Evolutionary conservation across 2,797 vertebrate genomes (phyloP).

Genomic region (Glyptemys insculpta): DNA sequence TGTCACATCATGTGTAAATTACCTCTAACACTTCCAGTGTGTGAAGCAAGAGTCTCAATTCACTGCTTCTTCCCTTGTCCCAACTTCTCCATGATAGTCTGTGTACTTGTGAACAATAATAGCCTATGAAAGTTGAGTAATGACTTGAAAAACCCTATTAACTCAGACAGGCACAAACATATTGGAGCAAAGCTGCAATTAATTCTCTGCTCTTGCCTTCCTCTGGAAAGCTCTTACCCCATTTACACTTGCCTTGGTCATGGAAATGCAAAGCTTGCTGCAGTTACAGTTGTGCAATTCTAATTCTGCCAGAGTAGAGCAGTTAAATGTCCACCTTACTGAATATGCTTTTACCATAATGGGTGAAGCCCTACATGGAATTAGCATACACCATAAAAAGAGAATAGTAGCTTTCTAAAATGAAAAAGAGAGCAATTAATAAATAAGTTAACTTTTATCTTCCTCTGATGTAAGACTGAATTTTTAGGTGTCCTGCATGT

Average conservation of each 20-base stretch:
- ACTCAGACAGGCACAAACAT: conserved; percentile 25
- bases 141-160: conserved; percentile 38
- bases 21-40: neutral
- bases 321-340: neutral
- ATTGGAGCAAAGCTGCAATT: conserved; percentile 18
- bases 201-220: neutral
- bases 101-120: neutral
- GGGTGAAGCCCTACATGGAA: neutral
- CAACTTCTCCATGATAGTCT: neutral
- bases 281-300: neutral
- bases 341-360: neutral
- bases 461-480: neutral
- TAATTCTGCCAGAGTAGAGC: neutral
- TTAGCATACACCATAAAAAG: neutral
- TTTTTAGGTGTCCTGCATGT: neutral
- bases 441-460: neutral
- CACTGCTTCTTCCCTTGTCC: neutral
- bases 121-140: neutral
- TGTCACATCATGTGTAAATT: conserved; percentile 3
- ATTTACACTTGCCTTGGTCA: conserved; percentile 12
- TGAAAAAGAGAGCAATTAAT: neutral
- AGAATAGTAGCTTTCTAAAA: conserved; percentile 16
- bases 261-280: conserved; percentile 22
- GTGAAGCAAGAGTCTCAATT: neutral
- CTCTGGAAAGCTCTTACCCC: neutral